Percentiles rank a stretch among this genome's conserved stretches.
Evolutionary conservation across 2,888 invertebrate species (phyloP).

Genomic region (Argyresthia goedartella): DNA sequence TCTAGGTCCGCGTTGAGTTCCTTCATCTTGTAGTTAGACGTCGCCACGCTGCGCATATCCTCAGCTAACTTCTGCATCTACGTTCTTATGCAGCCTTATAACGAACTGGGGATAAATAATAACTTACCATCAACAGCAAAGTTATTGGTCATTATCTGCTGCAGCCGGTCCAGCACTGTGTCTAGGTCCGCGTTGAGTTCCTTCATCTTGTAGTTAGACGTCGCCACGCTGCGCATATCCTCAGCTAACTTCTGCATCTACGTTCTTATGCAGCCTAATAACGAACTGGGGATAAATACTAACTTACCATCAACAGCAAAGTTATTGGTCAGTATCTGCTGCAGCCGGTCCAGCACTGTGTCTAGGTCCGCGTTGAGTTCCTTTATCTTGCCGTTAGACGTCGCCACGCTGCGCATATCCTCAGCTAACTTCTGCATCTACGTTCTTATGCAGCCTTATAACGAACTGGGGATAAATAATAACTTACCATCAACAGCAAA

Average conservation of each 20-base stretch:
- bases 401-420: conserved; percentile 43
- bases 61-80: conserved; percentile 48
- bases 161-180: conserved; percentile 74
- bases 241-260: conserved; percentile 48
- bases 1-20: conserved; percentile 78
- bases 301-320: too few relatives aligned
- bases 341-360: conserved; percentile 76
- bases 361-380: conserved; percentile 78
- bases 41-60: conserved; percentile 43
- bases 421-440: conserved; percentile 49
- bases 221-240: conserved; percentile 43
- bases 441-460: too few relatives aligned
- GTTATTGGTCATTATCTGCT: too few relatives aligned
- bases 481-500: conserved; percentile 73
- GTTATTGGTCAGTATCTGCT: too few relatives aligned
- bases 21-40: conserved; percentile 53
- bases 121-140: too few relatives aligned
- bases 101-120: too few relatives aligned
- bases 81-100: too few relatives aligned
- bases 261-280: too few relatives aligned
- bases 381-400: conserved; percentile 52
- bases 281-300: too few relatives aligned
- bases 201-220: conserved; percentile 53
- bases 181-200: conserved; percentile 78
- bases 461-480: too few relatives aligned